phyloP scores from a whole-genome alignment of 2,797 vertebrate genomes.

The Enteromius treurensis region DNA sequence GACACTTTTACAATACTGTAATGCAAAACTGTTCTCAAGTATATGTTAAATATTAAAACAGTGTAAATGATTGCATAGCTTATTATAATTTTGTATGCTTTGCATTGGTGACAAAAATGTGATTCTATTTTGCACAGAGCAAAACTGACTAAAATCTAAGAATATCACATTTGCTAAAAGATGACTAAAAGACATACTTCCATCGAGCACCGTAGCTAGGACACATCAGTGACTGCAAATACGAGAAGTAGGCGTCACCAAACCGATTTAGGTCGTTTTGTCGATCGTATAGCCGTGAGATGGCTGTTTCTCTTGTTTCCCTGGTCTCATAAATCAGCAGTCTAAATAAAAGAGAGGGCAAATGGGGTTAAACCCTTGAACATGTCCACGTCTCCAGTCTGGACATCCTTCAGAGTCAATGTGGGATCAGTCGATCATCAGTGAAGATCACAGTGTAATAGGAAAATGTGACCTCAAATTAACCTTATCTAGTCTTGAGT shows the following conservation, averaged over 20 bases:
- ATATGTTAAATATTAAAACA: neutral
- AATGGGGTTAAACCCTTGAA: conserved; percentile 75
- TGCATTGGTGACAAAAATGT: neutral
- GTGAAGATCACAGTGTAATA: conserved; percentile 36
- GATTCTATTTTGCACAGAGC: neutral
- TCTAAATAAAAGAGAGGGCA: conserved; percentile 74
- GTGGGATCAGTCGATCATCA: conserved; percentile 35
- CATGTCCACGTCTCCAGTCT: conserved; percentile 66
- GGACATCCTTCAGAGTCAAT: conserved; percentile 22
- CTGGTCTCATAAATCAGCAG: conserved; percentile 75
- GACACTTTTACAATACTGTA: too few species aligned
- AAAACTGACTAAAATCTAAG: neutral
- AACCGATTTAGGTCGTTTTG: conserved; percentile 67
- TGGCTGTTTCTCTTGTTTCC: conserved; percentile 71
- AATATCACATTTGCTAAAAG: neutral
- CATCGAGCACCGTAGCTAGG: neutral
- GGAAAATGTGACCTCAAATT: conserved; percentile 24
- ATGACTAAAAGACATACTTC: too few species aligned
- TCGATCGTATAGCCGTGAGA: conserved; percentile 66
- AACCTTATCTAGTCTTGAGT: conserved; percentile 25
- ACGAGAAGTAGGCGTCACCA: neutral
- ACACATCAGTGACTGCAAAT: neutral
- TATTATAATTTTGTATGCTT: neutral
- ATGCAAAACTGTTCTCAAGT: too few species aligned
- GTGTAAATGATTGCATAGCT: neutral